Base-by-base conservation (phyloP, 2,888 invertebrate genomes). In the Gymnocheta viridis region DNA sequence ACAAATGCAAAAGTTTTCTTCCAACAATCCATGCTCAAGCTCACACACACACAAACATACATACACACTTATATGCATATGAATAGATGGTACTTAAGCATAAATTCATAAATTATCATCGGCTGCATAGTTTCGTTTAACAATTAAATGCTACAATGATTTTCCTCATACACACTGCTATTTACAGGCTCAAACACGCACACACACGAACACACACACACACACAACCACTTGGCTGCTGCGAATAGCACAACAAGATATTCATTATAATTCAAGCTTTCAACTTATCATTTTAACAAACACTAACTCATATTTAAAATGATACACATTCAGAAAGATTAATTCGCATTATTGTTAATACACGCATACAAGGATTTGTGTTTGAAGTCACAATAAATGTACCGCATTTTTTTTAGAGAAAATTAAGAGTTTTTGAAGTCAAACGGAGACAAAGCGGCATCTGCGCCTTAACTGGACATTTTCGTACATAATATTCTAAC, bases 111-210 rank as follows among this genome's bases (percentile, higher is more conserved):
- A 10, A 32, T 51, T 29, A 64, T 51, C 7, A 5, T 41, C 19
- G 29, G 22, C n/a, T 49, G 19, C 7, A 9, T 51, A 29, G 64
- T 67, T 80, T 47, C 70, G 67, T 72, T 76, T 72, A 67, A 67
- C 76, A 77, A 80, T 76, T 77, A 84, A 80, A 76, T 72, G 80
- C 44, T 47, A 47, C 66, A 80, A 80, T 76, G 54, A 76, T 60
- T 83, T 66, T 76, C 7, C 38, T 4, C 38, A 35, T 10, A 44
- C 32, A 77, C 27, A 35, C n/a, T 22, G 10, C 2, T 12, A 12
- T 19, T 12, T 3, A 29, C 29, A 44, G 19, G 35, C 27, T 64
- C 60, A 60, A 10, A 58, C 27, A 27, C 27, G 6, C 54, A 49
- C 10, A 24, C 4, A 3, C 19, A 44, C 9, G n/a, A n/a, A n/a